Evolutionary conservation across 1,140 invertebrate genomes (phyloP), one percentile per base, ranked within the genome.

Genomic region (Diachasmimorpha longicaudata): DNA sequence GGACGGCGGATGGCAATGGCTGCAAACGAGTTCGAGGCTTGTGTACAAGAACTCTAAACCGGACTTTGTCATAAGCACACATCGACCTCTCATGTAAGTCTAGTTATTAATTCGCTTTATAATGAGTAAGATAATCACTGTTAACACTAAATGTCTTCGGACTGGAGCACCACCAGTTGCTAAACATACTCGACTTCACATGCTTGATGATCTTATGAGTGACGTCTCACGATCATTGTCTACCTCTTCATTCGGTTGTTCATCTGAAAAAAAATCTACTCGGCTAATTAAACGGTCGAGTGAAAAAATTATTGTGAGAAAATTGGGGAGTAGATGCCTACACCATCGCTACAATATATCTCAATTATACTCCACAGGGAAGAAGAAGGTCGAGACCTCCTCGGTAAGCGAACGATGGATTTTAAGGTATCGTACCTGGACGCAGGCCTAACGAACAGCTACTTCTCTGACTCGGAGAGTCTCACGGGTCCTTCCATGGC

Each of bases 41-140:
- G 97, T 99, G 39, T 99, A 99, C 90, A 99, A 99, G 90, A 99
- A 99, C 89, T 99, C 97, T 77, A 99, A 99, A 89, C 97, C 98
- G 1, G 98, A 99, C 87, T 99, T 98, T 88, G 97, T 99, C 75
- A 98, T 99, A 76, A 98, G 96, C 85, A 99, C 97, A 39, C 98
- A 99, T 90, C 92, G 97, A 79, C 97, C 98, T 67, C 92, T 99
- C 5, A 99, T 99, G 98, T 98, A 90, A 94, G 95, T 91, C 16
- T 11, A 44, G 0, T 16, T 9, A 19, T 72, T 55, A 63, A 58
- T 36, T n/a, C 9, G 25, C n/a, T 58, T 37, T 8, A 19, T 39
- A 23, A 68, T 36, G 0, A n/a, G 25, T 72, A 76, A 31, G 31
- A 31, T 31, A 31, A 31, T 31, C 2, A 31, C 31, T 31, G 31